Evolutionary conservation across 2,797 vertebrate species (phyloP).

Genomic region (Rhynchotus rufescens): DNA sequence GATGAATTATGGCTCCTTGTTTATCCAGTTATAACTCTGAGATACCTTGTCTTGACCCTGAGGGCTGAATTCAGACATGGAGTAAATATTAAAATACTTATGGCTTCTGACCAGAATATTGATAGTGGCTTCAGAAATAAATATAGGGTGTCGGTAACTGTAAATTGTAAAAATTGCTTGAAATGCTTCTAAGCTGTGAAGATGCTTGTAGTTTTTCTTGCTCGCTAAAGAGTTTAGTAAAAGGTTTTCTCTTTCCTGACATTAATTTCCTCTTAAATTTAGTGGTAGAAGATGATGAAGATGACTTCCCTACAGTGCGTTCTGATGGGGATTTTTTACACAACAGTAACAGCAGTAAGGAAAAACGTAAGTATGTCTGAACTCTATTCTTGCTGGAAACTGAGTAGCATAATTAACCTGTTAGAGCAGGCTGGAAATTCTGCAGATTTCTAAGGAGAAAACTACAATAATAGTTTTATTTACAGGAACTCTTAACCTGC

Average conservation of each 20-base stretch:
- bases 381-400: not conserved
- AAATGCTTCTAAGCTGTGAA: not conserved
- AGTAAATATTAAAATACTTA: not conserved
- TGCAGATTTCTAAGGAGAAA: not conserved
- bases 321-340: conserved; percentile 90
- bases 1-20: not conserved
- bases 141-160: not conserved
- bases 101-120: not conserved
- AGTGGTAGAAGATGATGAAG: conserved; percentile 94
- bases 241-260: not conserved
- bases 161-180: not conserved
- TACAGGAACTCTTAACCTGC: not conserved
- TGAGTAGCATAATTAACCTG: not conserved
- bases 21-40: not conserved
- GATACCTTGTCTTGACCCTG: not conserved
- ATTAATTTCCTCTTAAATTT: conserved; percentile 24
- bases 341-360: conserved; percentile 92
- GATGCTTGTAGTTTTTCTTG: not conserved
- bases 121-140: not conserved
- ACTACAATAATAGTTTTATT: not conserved
- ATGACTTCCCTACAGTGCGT: conserved; percentile 89
- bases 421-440: not conserved
- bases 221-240: not conserved
- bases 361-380: conserved; percentile 88
- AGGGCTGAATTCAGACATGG: not conserved